Conservation (phyloP, 2,797 vertebrate genomes). For the Coccyzus lansbergi region DNA sequence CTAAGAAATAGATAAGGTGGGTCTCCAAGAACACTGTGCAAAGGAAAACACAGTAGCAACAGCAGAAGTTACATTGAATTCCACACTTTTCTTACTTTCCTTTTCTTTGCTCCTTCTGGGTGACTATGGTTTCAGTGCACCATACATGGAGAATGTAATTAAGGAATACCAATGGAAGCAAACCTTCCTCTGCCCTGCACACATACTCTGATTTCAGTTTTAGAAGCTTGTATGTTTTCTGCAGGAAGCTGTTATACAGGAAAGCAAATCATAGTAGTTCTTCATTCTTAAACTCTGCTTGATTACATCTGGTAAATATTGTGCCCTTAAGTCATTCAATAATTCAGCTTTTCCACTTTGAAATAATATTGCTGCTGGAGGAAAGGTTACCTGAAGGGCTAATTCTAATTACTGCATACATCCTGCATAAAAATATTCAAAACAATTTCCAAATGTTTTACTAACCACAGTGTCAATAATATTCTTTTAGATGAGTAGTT, state of each 20-base stretch:
- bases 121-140: neutral
- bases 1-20: neutral
- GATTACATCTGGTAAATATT: constrained; percentile 50
- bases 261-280: constrained; percentile 9
- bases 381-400: constrained; percentile 63
- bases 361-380: constrained; percentile 50
- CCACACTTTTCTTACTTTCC: neutral
- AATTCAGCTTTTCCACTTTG: constrained; percentile 45
- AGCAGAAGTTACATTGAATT: neutral
- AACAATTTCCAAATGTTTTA: constrained; percentile 63
- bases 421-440: constrained; percentile 54
- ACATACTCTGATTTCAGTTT: neutral
- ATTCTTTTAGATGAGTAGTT: constrained; percentile 5
- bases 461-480: neutral
- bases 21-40: neutral
- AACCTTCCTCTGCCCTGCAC: neutral
- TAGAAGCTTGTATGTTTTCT: neutral
- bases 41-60: neutral
- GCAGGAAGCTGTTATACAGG: neutral
- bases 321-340: constrained; percentile 61
- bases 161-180: neutral
- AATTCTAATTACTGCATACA: constrained; percentile 64
- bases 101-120: neutral
- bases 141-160: neutral
- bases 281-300: constrained; percentile 30